Evolutionary conservation across 1,140 invertebrate species (phyloP).

Genomic region (Goniozus legneri): DNA sequence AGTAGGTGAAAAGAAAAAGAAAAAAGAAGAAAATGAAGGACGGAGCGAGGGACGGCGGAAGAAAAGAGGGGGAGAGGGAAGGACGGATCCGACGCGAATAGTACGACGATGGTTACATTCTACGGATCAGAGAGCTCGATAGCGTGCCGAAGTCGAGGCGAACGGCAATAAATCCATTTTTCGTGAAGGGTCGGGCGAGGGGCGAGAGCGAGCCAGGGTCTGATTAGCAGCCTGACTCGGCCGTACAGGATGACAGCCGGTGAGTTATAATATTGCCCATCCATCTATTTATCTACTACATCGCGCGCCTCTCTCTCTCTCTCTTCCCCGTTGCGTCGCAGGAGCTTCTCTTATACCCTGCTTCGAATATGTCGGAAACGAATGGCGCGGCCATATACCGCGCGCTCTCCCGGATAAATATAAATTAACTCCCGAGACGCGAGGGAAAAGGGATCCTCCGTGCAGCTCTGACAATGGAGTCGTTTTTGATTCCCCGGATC

Average conservation of each 20-base stretch:
- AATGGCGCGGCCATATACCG: too few species aligned
- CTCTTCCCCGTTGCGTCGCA: too few species aligned
- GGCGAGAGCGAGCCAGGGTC: constrained; percentile 46
- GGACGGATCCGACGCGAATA: constrained; percentile 27
- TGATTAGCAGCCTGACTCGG: constrained; percentile 54
- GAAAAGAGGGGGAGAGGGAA: too few species aligned
- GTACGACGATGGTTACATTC: constrained; percentile 47
- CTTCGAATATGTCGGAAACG: too few species aligned
- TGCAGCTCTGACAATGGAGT: too few species aligned
- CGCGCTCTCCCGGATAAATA: constrained; percentile 38
- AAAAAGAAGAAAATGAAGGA: not conserved
- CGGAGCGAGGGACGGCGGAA: constrained; percentile 4
- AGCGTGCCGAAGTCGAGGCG: constrained; percentile 56
- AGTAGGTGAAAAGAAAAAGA: too few species aligned
- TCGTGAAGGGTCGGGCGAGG: constrained; percentile 50
- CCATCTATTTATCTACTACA: constrained; percentile 54
- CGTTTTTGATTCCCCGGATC: too few species aligned
- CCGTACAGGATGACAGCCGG: constrained; percentile 53
- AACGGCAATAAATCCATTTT: constrained; percentile 57
- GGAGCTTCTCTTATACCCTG: too few species aligned
- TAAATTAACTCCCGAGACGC: constrained; percentile 23
- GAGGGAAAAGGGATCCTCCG: not conserved
- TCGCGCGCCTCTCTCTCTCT: constrained; percentile 27
- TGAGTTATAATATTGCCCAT: constrained; percentile 56
- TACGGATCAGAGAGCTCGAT: constrained; percentile 56